Evolutionary conservation across 2,797 vertebrate species (phyloP).

Genomic region (Toxotes lorentzi): DNA sequence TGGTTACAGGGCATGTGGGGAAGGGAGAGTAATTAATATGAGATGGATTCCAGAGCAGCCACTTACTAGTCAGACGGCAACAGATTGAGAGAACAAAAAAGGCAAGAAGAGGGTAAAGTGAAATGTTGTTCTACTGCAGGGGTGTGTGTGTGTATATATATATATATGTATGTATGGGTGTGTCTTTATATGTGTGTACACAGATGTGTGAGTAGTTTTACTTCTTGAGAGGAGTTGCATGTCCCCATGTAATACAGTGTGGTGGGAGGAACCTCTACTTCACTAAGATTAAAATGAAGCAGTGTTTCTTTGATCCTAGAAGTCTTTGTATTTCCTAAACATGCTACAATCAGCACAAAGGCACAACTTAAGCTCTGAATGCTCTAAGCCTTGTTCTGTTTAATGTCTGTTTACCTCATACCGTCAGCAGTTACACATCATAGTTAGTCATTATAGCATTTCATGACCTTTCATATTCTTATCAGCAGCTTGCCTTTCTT

Average conservation of each 20-base stretch:
- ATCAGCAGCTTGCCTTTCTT: conserved; percentile 28
- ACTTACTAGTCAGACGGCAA: conserved; percentile 67
- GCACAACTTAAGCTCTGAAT: conserved; percentile 45
- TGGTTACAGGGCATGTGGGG: conserved; percentile 82
- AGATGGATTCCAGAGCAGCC: conserved; percentile 80
- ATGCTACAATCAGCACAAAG: conserved; percentile 65
- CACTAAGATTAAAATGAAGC: conserved; percentile 61
- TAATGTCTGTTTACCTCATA: conserved; percentile 60
- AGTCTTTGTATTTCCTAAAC: conserved; percentile 65
- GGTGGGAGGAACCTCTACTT: conserved; percentile 63
- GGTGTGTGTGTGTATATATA: not conserved
- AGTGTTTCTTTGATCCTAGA: conserved; percentile 70
- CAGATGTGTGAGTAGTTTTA: conserved; percentile 39
- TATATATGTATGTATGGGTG: not conserved
- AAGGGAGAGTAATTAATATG: conserved; percentile 83
- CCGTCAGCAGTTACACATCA: conserved; percentile 62
- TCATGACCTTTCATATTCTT: conserved; percentile 44
- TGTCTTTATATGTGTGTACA: not conserved
- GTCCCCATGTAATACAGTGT: conserved; percentile 29
- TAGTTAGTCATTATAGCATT: conserved; percentile 47
- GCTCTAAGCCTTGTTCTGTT: conserved; percentile 57
- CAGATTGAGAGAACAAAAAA: conserved; percentile 76
- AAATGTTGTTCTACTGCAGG: conserved; percentile 70
- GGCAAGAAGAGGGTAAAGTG: conserved; percentile 68
- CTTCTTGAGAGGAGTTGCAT: conserved; percentile 30